A percentile compares a stretch with the other conserved stretches of the same genome.
phyloP scores from a whole-genome alignment of 2,888 invertebrate species.

The Orthosia gracilis region DNA sequence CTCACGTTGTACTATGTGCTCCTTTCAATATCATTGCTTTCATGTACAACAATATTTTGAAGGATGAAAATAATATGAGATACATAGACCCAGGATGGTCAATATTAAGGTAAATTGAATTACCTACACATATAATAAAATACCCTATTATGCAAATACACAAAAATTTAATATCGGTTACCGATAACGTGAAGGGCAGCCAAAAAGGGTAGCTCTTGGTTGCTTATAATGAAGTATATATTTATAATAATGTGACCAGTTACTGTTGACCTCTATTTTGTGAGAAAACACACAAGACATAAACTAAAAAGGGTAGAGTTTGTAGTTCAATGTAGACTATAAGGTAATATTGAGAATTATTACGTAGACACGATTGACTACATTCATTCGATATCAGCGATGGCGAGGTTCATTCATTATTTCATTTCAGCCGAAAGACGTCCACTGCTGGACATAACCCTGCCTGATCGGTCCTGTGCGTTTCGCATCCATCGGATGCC shows the following conservation, averaged over 20 bases:
- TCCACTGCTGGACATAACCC: too few species aligned
- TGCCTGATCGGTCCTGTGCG: too few species aligned
- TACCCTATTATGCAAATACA: conserved; percentile 65
- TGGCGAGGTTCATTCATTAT: too few species aligned
- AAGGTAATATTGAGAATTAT: neutral
- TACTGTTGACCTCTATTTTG: conserved; percentile 8
- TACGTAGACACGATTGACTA: too few species aligned
- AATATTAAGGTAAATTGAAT: conserved; percentile 50
- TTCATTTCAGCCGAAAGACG: too few species aligned
- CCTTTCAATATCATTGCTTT: neutral
- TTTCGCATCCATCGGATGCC: too few species aligned
- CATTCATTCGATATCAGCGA: too few species aligned
- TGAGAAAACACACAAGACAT: neutral
- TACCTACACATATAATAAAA: conserved; percentile 52
- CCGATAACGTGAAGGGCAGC: conserved; percentile 46
- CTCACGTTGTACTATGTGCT: too few species aligned
- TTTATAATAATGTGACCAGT: conserved; percentile 33
- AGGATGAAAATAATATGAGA: conserved; percentile 9
- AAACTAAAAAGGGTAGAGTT: neutral
- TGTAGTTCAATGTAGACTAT: too few species aligned
- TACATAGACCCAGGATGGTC: conserved; percentile 6
- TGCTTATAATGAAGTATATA: conserved; percentile 27
- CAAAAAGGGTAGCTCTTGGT: conserved; percentile 34
- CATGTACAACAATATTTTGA: conserved; percentile 12
- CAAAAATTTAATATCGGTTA: conserved; percentile 66